Evolutionary conservation across 2,113 vertebrate genomes (phyloP), one percentile per base, ranked within the genome.

Genomic region (Setophaga kirtlandii): DNA sequence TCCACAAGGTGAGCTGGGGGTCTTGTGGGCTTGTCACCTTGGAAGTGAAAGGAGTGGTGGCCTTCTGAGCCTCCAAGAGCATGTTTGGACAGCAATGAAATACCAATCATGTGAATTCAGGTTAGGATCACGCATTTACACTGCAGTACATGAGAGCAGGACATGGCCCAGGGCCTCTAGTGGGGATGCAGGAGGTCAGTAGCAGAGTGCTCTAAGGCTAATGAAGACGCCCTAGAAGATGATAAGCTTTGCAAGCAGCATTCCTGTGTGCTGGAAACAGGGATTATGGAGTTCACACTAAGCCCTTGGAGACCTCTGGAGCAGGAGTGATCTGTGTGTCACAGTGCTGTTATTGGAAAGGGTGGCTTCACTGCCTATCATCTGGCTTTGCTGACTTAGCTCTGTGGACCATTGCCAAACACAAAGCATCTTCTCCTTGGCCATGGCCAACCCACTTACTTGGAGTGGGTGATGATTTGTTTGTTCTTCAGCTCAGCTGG

Each of bases 401-500:
- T 92, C 76, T 0, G 0, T 68, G 79, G 82, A 75, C 55, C 30
- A 23, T n/a, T 0, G 11, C 90, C 95, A 94, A 52, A 68, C 60
- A 74, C 8, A 58, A 46, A 78, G 94, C 86, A 70, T 96, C 95
- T 94, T 92, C 41, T 77, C 64, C 71, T 74, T 3, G 71, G 63
- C 79, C 2, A 0, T 79, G 79, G 76, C 89, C 68, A 95, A 21
- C 73, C 86, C 88, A 83, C 89, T 94, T 83, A 31, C 88, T 86
- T 59, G 87, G 74, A 87, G 93, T 93, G 89, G 89, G 89, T 82
- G 94, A 93, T 76, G 91, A 73, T 89, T 93, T 91, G 89, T 87
- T 95, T 91, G 94, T 87, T 95, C 91, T 93, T 87, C 74, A 37
- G 75, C 84, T 92, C 91, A 82, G 70, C 91, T 95, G 95, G 94